Conservation (phyloP, 2,888 invertebrate species). For the Desoria tigrina region DNA sequence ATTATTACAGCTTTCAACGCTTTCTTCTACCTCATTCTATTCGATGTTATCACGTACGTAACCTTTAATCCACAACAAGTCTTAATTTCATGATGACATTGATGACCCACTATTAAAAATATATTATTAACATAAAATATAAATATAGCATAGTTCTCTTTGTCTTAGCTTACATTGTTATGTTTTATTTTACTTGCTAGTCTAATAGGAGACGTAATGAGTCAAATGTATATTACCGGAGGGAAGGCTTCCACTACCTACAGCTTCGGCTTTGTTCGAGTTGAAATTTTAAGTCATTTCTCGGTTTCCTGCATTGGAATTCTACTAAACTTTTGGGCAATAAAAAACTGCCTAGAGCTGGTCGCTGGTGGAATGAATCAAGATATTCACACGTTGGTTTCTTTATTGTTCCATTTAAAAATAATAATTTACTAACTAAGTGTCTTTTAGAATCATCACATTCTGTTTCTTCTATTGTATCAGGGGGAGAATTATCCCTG, state of each 20-base stretch:
- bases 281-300: conserved; percentile 51
- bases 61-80: neutral
- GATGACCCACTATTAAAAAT: no score
- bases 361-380: conserved; percentile 36
- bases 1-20: conserved; percentile 46
- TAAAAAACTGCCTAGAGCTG: conserved; percentile 44
- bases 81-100: neutral
- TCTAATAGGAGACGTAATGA: conserved; percentile 47
- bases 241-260: conserved; percentile 50
- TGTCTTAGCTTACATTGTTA: no score
- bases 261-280: conserved; percentile 49
- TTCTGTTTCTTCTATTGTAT: conserved; percentile 9
- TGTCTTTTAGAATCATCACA: neutral
- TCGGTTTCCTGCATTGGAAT: conserved; percentile 48
- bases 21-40: conserved; percentile 45
- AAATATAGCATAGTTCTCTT: no score
- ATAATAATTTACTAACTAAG: neutral
- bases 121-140: no score
- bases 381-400: conserved; percentile 51
- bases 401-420: neutral
- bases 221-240: conserved; percentile 43
- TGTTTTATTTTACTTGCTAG: no score
- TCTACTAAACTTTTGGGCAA: conserved; percentile 45
- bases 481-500: conserved; percentile 50
- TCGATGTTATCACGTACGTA: conserved; percentile 51